Evolutionary conservation across 2,888 invertebrate genomes (phyloP), one percentile per base, ranked within the genome.

Genomic region (Zaprionus bogoriensis): DNA sequence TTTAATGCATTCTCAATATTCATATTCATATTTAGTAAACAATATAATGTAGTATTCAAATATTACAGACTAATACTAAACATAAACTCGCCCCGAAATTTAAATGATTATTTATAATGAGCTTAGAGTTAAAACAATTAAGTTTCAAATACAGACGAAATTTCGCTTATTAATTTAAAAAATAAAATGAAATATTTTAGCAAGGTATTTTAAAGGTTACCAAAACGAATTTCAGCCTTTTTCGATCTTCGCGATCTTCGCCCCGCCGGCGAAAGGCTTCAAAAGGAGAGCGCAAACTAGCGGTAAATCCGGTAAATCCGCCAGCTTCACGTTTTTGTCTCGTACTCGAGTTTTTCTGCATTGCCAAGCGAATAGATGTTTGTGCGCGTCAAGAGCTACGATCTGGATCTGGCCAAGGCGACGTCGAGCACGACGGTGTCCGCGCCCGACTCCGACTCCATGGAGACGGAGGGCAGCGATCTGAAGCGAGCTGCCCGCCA

Each of bases 341-440:
- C 7, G n/a, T 10, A 6, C n/a, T 19, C 6, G 10, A 12, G 25
- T 12, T 17, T 19, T 32, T 19, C 20, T n/a, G 9, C 6, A 14
- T 27, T 7, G n/a, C n/a, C 4, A 9, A 27, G 10, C 27, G 5
- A 10, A 30, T 20, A 47, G 1, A 77, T 83, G 75, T 68, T 76
- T 58, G 42, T 60, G 5, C 66, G 75, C 4, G n/a, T 44, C 23
- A 73, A 73, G 46, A 64, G 22, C 0, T 67, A 36, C 17, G 52
- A 67, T n/a, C 5, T 68, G 4, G 59, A 79, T 38, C n/a, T n/a
- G n/a, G 19, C 38, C 19, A 52, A 65, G 7, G 6, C 64, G 2
- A 53, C 63, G 7, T 6, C 64, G 2, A 53, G 68, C 23, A 12
- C 32, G 2, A 53, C 14, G 1, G 50, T 47, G n/a, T 23, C 61